Conservation (phyloP, 2,113 vertebrate species). For the Microcebus lehilahytsara region DNA sequence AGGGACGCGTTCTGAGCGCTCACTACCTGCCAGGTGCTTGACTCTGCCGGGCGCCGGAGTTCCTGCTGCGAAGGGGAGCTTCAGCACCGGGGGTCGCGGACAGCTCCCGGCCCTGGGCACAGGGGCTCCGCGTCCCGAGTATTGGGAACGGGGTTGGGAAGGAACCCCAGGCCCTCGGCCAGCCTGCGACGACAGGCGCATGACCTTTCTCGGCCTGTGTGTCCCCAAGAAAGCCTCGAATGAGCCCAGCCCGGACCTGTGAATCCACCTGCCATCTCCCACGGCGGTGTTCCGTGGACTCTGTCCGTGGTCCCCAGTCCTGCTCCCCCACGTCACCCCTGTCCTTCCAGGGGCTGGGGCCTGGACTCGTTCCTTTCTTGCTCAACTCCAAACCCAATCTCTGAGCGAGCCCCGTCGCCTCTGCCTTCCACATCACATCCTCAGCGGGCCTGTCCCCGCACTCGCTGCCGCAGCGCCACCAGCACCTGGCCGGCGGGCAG, state of each 20-base stretch:
- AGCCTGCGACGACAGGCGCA: neutral
- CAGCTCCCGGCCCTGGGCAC: slow-evolving; percentile 76
- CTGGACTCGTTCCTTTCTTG: neutral
- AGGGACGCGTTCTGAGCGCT: neutral
- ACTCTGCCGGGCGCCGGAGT: neutral
- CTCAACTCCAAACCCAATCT: neutral
- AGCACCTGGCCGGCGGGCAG: no score
- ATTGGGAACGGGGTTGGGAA: neutral
- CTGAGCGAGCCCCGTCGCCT: neutral
- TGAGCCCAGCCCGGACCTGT: neutral
- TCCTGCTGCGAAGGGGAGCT: slow-evolving; percentile 81
- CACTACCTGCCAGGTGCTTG: neutral
- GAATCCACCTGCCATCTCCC: neutral
- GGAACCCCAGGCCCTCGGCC: neutral
- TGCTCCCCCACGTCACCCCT: neutral
- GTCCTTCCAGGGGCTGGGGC: neutral
- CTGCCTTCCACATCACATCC: neutral
- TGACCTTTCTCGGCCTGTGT: neutral
- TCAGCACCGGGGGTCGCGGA: slow-evolving; percentile 89
- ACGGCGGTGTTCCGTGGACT: neutral
- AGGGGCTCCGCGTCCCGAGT: neutral
- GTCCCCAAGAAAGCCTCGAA: neutral
- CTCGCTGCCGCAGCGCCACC: neutral
- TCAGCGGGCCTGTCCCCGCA: neutral
- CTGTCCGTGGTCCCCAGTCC: neutral